phyloP scores from a whole-genome alignment of 2,113 vertebrate genomes.

The Motacilla alba region DNA sequence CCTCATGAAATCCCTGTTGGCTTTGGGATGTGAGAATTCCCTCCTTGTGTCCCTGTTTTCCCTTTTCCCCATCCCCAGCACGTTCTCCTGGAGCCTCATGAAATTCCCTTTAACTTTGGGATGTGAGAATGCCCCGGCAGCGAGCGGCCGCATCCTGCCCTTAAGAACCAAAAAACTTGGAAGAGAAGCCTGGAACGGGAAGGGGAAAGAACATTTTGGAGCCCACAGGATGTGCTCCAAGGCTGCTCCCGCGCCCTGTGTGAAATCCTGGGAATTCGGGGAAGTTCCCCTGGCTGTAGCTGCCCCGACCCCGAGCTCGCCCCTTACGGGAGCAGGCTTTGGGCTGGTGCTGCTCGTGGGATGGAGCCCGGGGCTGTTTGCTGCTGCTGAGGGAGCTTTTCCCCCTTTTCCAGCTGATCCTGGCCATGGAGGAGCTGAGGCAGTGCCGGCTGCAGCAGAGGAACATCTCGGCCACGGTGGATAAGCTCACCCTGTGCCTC shows the following conservation, averaged over 20 bases:
- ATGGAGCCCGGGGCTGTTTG: background rate
- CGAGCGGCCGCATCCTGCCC: background rate
- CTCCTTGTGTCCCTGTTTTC: background rate
- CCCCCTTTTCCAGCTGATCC: constrained; percentile 69
- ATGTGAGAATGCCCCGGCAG: background rate
- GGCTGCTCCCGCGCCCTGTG: background rate
- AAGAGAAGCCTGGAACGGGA: background rate
- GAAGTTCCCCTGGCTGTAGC: rapidly evolving
- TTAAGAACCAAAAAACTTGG: background rate
- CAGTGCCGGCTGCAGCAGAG: constrained; percentile 93
- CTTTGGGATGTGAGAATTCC: background rate
- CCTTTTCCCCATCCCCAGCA: background rate
- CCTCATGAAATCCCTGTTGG: background rate
- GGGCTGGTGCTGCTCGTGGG: background rate
- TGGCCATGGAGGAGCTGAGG: constrained; percentile 90
- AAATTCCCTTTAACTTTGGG: background rate
- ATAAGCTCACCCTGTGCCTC: constrained; percentile 91
- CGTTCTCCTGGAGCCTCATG: background rate
- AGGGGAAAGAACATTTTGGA: background rate
- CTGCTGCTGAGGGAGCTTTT: background rate
- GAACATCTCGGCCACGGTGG: constrained; percentile 92
- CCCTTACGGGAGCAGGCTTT: background rate
- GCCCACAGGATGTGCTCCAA: background rate
- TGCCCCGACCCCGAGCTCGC: background rate
- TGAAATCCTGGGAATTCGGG: background rate